Evolutionary conservation across 2,888 invertebrate genomes (phyloP).

Genomic region (Ophion ellenae): DNA sequence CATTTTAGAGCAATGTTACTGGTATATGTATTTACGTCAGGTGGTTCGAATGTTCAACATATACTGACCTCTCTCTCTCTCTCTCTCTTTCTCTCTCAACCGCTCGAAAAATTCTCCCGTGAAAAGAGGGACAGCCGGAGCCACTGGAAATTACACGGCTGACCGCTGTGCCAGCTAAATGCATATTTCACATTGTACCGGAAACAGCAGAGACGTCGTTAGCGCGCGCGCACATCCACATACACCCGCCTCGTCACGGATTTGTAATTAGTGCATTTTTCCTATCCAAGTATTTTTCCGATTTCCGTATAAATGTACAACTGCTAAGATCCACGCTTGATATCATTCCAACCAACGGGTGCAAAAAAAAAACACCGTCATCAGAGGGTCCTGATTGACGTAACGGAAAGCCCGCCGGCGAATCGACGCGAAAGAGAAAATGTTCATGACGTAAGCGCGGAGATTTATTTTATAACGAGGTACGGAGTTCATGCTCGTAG

Average conservation of each 20-base stretch:
- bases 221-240: background rate
- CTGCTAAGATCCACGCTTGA: no score
- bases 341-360: no score
- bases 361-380: no score
- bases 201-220: background rate
- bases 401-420: no score
- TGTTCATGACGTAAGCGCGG: no score
- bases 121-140: background rate
- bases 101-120: background rate
- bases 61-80: background rate
- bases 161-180: background rate
- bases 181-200: background rate
- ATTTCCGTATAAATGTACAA: no score
- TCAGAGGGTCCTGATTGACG: no score
- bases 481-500: no score
- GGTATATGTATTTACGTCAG: conserved; percentile 11
- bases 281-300: background rate
- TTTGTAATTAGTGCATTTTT: background rate
- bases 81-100: background rate
- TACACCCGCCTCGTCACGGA: background rate
- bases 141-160: background rate
- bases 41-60: background rate
- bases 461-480: no score
- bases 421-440: no score
- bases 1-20: conserved; percentile 13